phyloP scores from a whole-genome alignment of 2,888 invertebrate species.

The Thera britannica region DNA sequence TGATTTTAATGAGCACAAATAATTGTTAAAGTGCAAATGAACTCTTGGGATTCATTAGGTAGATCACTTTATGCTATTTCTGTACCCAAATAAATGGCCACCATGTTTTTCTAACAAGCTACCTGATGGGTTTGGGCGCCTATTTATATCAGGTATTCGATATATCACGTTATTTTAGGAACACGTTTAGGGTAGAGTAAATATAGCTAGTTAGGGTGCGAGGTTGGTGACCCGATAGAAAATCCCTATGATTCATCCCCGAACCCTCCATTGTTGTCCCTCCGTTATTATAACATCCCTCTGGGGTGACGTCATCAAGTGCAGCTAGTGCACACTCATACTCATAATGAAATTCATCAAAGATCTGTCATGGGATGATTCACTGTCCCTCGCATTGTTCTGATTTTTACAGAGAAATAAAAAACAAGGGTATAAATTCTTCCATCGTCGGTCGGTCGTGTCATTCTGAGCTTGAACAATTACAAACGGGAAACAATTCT shows the following conservation, averaged over 20 bases:
- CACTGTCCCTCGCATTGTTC: slow-evolving; percentile 53
- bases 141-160: slow-evolving; percentile 50
- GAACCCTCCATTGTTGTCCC: slow-evolving; percentile 73
- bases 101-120: slow-evolving; percentile 44
- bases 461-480: slow-evolving; percentile 27
- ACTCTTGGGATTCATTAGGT: slow-evolving; percentile 34
- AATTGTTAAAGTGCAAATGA: slow-evolving; percentile 40
- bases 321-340: slow-evolving; percentile 61
- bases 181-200: slow-evolving; percentile 61
- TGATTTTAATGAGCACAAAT: slow-evolving; percentile 42
- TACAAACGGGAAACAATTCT: slow-evolving; percentile 39
- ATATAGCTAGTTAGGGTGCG: slow-evolving; percentile 68
- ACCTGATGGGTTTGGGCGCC: slow-evolving; percentile 38
- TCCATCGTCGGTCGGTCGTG: background rate
- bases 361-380: slow-evolving; percentile 68
- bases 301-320: slow-evolving; percentile 73
- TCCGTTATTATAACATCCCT: slow-evolving; percentile 66
- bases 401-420: slow-evolving; percentile 51
- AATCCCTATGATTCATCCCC: slow-evolving; percentile 81
- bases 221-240: slow-evolving; percentile 74
- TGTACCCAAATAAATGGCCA: slow-evolving; percentile 45
- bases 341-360: slow-evolving; percentile 65
- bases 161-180: slow-evolving; percentile 52
- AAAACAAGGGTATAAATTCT: slow-evolving; percentile 32
- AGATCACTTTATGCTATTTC: slow-evolving; percentile 35